A percentile compares a stretch with the other conserved stretches of the same genome.
Conservation (phyloP, 2,888 invertebrate species). For the Lissonota sp. region DNA sequence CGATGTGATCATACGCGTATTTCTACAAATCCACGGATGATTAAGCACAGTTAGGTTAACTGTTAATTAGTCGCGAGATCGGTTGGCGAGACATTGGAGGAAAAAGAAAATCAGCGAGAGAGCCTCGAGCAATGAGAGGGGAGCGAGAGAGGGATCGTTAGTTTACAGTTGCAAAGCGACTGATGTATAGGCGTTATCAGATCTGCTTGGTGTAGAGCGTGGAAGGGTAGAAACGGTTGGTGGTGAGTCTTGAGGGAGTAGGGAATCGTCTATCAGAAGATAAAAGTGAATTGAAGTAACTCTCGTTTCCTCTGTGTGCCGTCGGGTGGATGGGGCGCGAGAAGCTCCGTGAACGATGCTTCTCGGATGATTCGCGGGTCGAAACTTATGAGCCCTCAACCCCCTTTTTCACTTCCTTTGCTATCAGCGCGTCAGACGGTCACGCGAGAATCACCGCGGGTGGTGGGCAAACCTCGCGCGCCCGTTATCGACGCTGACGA, state of each 20-base stretch:
- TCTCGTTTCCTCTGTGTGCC: conserved; percentile 51
- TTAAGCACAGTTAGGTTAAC: conserved; percentile 60
- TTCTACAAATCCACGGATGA: conserved; percentile 27
- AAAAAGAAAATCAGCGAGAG: conserved; percentile 16
- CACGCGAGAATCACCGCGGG: conserved; percentile 64
- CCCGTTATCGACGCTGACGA: conserved; percentile 64
- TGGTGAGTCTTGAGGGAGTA: conserved; percentile 11
- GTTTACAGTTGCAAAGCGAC: conserved; percentile 55
- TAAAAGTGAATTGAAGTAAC: conserved; percentile 65
- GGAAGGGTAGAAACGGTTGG: conserved; percentile 13
- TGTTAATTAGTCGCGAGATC: conserved; percentile 61
- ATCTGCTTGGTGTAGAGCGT: conserved; percentile 48
- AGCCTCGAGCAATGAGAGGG: conserved; percentile 13
- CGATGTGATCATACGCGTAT: conserved; percentile 30
- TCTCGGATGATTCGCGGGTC: conserved; percentile 40
- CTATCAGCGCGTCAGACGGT: conserved; percentile 59
- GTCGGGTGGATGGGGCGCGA: conserved; percentile 26
- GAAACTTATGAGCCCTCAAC: not conserved
- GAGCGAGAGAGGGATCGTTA: conserved; percentile 51
- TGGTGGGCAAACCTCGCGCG: conserved; percentile 37
- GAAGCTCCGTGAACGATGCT: conserved; percentile 53
- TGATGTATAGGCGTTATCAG: conserved; percentile 57
- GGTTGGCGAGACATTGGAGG: conserved; percentile 34
- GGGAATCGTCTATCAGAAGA: conserved; percentile 59
- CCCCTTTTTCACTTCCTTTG: conserved; percentile 30